Evolutionary conservation across 2,797 vertebrate genomes (phyloP), one percentile per base, ranked within the genome.

Genomic region (Anisognathus igniventris): DNA sequence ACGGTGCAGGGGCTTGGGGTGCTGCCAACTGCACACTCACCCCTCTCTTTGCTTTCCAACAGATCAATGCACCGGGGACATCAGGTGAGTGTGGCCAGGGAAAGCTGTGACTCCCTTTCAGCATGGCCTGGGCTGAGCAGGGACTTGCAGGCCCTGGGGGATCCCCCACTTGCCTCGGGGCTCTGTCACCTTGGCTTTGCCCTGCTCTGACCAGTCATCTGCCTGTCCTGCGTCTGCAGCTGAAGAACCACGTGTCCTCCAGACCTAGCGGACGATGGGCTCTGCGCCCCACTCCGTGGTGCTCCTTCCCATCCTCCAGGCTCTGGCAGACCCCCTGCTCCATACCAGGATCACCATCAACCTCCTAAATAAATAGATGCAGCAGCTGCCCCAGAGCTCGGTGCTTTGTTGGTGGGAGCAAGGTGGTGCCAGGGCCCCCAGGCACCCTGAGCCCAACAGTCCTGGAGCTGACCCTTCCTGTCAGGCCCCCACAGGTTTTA

Each of bases 1-100:
- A 10, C 0, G 53, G 58, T 0, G 0, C 0, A 0, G 27, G 48
- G 40, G 18, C 44, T 77, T 31, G 8, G 44, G 40, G 14, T 53
- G 25, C 28, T 35, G 60, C 40, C 40, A 2, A 0, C 27, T 33
- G 14, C 48, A 5, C 10, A 9, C 33, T 90, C 42, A 86, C 9
- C 3, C 30, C 19, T 72, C 48, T 56, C 61, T 79, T 33, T 89
- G 33, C 64, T 76, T 92, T 48, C n/a, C 58, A 53, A 47, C 83
- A 95, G 93, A 94, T 35, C 58, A 57, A 6, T 95, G 96, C 42
- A 21, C 33, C 24, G 1, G 45, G 53, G 37, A 24, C 39, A 16
- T 7, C 60, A 60, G 80, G 77, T 95, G 80, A 94, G 80, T 3
- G 0, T 39, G 37, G 25, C 44, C 7, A 2, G 23, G 12, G 28